Percentiles rank a stretch among this genome's conserved stretches.
phyloP scores from a whole-genome alignment of 1,140 invertebrate genomes.

The Dryas iulia region DNA sequence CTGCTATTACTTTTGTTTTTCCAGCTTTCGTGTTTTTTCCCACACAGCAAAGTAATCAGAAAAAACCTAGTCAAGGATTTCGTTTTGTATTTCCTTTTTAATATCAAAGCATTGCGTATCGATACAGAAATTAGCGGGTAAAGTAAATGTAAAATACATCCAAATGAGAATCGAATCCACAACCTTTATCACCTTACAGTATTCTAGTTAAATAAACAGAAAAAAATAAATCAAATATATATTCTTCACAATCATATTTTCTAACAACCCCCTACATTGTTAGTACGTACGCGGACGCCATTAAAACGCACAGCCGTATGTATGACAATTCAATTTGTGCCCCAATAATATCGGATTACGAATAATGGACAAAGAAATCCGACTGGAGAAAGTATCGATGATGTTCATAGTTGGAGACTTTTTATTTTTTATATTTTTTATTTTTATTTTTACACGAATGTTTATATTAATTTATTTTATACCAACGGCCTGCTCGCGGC shows the following conservation, averaged over 20 bases:
- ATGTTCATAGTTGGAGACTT: slow-evolving; percentile 36
- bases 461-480: too few relatives aligned
- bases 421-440: background rate
- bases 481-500: too few relatives aligned
- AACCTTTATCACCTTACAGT: too few relatives aligned
- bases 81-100: too few relatives aligned
- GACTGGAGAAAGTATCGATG: slow-evolving; percentile 35
- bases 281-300: slow-evolving; percentile 56
- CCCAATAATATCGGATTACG: slow-evolving; percentile 72
- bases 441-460: background rate
- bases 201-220: background rate
- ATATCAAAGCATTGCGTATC: too few relatives aligned
- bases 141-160: too few relatives aligned
- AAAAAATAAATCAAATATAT: background rate
- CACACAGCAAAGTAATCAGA: too few relatives aligned
- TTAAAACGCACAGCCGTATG: slow-evolving; percentile 53
- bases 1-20: too few relatives aligned
- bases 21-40: too few relatives aligned
- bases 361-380: slow-evolving; percentile 71
- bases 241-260: background rate
- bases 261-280: slow-evolving; percentile 29
- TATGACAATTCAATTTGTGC: slow-evolving; percentile 75
- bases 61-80: too few relatives aligned
- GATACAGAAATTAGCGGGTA: too few relatives aligned
- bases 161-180: too few relatives aligned